Evolutionary conservation across 2,113 vertebrate genomes (phyloP).

Genomic region (Apaloderma vittatum): DNA sequence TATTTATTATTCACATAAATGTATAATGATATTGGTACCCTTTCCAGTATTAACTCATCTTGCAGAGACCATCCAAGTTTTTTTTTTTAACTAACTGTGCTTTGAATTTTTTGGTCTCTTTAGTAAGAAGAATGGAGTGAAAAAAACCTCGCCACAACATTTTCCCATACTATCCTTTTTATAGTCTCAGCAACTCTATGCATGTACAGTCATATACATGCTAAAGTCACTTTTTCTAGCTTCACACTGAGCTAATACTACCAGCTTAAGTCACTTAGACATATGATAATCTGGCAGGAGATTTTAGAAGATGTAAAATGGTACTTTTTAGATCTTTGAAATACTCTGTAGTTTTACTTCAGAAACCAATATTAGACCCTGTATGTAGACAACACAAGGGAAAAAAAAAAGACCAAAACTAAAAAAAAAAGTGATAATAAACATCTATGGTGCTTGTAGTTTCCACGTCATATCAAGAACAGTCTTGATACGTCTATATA

Average conservation of each 20-base stretch:
- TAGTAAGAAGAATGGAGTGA: not conserved
- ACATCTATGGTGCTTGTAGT: not conserved
- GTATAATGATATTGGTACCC: constrained; percentile 15
- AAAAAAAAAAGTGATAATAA: not conserved
- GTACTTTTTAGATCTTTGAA: not conserved
- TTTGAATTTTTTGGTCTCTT: not conserved
- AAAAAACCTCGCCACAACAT: not conserved
- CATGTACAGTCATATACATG: not conserved
- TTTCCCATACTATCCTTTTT: not conserved
- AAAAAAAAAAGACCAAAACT: not conserved
- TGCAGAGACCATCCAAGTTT: not conserved
- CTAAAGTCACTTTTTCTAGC: not conserved
- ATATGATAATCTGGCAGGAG: not conserved
- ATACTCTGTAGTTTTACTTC: not conserved
- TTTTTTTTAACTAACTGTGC: not conserved
- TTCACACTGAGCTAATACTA: not conserved
- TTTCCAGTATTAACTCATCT: not conserved
- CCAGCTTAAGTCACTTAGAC: not conserved
- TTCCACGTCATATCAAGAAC: not conserved
- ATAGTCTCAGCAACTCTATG: not conserved
- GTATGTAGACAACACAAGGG: not conserved
- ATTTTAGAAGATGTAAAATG: not conserved
- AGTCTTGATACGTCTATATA: not conserved
- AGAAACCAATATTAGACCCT: not conserved
- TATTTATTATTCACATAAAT: constrained; percentile 73